These are phyloP conservation scores for Selenia dentaria DNA, from an alignment of 2,888 invertebrate genomes.

Conservation along the genomic window DNA sequence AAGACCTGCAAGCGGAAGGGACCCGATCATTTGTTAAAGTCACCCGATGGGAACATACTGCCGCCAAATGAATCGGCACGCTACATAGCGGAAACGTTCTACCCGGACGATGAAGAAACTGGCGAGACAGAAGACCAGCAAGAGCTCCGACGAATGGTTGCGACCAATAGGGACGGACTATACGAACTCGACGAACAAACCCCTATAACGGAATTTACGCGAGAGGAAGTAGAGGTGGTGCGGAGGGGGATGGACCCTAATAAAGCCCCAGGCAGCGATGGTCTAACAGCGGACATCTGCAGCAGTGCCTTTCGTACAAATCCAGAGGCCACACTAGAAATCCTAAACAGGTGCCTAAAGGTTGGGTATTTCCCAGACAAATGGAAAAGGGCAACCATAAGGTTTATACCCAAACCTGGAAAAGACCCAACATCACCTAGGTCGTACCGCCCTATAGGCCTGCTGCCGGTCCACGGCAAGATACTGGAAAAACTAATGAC, in stretches of 20 bases:
- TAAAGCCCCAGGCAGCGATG: not conserved
- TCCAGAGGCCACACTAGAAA: no score
- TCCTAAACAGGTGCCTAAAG: not conserved
- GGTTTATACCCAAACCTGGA: not conserved
- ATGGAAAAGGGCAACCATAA: not conserved
- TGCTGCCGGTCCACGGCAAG: not conserved
- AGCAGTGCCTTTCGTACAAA: no score
- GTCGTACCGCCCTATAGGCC: no score
- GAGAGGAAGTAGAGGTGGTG: not conserved
- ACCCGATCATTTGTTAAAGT: no score
- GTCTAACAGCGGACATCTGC: conserved; percentile 13
- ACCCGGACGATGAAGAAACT: no score
- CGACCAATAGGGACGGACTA: not conserved
- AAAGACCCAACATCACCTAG: no score
- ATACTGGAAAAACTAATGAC: not conserved
- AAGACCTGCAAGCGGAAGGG: not conserved
- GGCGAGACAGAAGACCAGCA: not conserved
- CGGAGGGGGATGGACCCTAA: not conserved
- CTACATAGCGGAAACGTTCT: no score
- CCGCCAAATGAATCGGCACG: no score
- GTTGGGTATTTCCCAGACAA: not conserved
- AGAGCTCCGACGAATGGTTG: not conserved
- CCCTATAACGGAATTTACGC: not conserved
- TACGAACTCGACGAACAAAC: no score
- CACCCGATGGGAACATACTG: no score